These are phyloP conservation scores for Tinea semifulvella DNA, from an alignment of 2,888 invertebrate species.

Conservation along the genomic window DNA sequence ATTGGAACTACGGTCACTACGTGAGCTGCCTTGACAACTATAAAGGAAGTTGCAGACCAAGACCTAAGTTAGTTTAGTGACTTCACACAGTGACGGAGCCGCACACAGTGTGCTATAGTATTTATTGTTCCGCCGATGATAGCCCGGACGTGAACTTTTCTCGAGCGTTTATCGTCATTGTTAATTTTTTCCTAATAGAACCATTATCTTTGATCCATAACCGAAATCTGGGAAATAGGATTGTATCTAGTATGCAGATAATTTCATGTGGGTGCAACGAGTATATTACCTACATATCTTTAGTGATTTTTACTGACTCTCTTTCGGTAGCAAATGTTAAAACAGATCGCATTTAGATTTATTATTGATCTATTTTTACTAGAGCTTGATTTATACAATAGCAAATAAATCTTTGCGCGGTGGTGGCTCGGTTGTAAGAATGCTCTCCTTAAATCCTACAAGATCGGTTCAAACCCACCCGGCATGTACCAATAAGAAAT, in stretches of 20 bases:
- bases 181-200: conserved; percentile 17
- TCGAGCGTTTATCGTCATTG: background rate
- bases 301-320: conserved; percentile 13
- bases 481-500: no score
- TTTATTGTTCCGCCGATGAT: conserved; percentile 25
- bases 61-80: no score
- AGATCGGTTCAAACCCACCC: no score
- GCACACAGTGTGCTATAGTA: conserved; percentile 23
- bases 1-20: no score
- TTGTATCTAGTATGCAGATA: background rate
- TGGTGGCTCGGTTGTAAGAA: no score
- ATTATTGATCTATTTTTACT: no score
- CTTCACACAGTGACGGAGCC: conserved; percentile 29
- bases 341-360: background rate
- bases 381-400: no score
- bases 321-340: background rate
- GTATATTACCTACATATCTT: conserved; percentile 21
- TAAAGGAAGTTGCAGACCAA: no score
- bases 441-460: no score
- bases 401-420: no score
- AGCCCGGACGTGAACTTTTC: conserved; percentile 22
- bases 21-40: no score
- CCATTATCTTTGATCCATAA: conserved; percentile 8
- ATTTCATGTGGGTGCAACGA: conserved; percentile 14
- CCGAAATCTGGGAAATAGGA: background rate